Conservation (phyloP, 1,140 invertebrate species). For the Plutomurus gul region DNA sequence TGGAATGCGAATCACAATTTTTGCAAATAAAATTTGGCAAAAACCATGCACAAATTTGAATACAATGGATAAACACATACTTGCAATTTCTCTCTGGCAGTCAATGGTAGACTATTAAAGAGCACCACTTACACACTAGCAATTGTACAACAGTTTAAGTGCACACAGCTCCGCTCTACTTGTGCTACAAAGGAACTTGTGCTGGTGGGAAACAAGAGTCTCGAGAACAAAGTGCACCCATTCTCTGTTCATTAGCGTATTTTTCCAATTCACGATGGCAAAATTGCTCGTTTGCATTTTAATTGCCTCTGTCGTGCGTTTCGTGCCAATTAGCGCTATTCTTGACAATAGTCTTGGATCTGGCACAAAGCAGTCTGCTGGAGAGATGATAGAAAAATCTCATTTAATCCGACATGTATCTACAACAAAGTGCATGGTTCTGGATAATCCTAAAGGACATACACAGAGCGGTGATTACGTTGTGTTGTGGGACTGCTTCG, state of each 20-base stretch:
- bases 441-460: constrained; percentile 22
- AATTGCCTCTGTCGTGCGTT: not conserved
- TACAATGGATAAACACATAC: not conserved
- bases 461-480: not conserved
- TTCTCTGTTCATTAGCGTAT: not conserved
- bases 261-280: not conserved
- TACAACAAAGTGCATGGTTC: constrained; percentile 31
- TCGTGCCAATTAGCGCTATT: not conserved
- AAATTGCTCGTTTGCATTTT: constrained; percentile 15
- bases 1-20: too few species aligned
- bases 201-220: too few species aligned
- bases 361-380: not conserved
- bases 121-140: not conserved
- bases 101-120: constrained; percentile 10
- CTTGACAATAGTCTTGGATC: not conserved
- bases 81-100: not conserved
- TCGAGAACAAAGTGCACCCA: not conserved
- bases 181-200: not conserved
- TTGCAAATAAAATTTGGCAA: not conserved
- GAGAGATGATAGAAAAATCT: constrained; percentile 2
- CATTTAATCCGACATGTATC: constrained; percentile 33
- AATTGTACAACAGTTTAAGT: not conserved
- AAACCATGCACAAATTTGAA: constrained; percentile 5
- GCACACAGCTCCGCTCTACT: not conserved
- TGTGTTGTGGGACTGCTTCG: constrained; percentile 41